Percentiles rank a stretch among this genome's conserved stretches.
These are phyloP conservation scores for Drosophila lini DNA, from an alignment of 1,140 invertebrate species.

Conservation along the genomic window DNA sequence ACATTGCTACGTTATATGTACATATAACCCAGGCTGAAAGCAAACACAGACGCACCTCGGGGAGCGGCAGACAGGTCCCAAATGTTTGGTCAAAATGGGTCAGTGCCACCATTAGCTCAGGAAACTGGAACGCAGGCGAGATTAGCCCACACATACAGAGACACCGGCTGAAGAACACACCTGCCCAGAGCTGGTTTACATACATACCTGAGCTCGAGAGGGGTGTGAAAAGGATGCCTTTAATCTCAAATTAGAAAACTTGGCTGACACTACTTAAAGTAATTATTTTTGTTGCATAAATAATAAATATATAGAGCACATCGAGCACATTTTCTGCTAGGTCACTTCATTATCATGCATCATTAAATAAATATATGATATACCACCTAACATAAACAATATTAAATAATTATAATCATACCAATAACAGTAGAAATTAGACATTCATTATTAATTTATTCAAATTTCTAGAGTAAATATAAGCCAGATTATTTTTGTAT, in stretches of 20 bases:
- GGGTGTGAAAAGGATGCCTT: not conserved
- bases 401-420: not conserved
- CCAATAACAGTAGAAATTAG: not conserved
- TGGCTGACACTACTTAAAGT: not conserved
- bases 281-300: not conserved
- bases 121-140: slow-evolving; percentile 47
- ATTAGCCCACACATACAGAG: slow-evolving; percentile 31
- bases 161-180: slow-evolving; percentile 10
- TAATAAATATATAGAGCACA: not conserved
- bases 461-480: not conserved
- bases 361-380: not conserved
- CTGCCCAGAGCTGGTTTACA: slow-evolving; percentile 12
- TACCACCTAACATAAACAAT: not conserved
- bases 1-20: slow-evolving; percentile 7
- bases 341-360: not conserved
- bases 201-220: not conserved
- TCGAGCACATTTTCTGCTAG: not conserved
- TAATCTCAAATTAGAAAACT: slow-evolving; percentile 9
- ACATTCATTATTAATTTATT: not conserved
- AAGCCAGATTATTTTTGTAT: too few species aligned
- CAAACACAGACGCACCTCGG: slow-evolving; percentile 51
- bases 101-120: slow-evolving; percentile 59
- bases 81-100: slow-evolving; percentile 62
- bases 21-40: slow-evolving; percentile 1
- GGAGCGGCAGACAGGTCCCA: slow-evolving; percentile 49